A percentile compares a stretch with the other conserved stretches of the same genome.
Conservation (phyloP, 1,140 invertebrate genomes). For the Zaprionus africanus region DNA sequence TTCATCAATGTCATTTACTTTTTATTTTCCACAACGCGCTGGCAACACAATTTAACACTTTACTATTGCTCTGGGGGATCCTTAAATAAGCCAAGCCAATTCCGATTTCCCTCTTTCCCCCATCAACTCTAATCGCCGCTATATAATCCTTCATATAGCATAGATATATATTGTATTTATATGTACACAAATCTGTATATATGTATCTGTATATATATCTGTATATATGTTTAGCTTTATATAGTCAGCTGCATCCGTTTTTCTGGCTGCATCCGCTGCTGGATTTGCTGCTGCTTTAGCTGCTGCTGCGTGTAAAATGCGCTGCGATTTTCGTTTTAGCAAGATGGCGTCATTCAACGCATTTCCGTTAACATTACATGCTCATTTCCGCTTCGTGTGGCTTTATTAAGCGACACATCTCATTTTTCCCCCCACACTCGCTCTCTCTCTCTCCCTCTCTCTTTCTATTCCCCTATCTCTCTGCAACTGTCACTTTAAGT, state of each 20-base stretch:
- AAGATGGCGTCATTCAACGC: slow-evolving; percentile 78
- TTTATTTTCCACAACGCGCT: slow-evolving; percentile 31
- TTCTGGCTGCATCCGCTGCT: slow-evolving; percentile 18
- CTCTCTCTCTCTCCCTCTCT: background rate
- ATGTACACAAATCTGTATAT: background rate
- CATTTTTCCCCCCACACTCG: slow-evolving; percentile 7
- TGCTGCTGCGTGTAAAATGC: slow-evolving; percentile 36
- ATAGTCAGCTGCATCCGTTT: slow-evolving; percentile 7
- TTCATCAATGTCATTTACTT: slow-evolving; percentile 26
- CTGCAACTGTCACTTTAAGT: slow-evolving; percentile 61
- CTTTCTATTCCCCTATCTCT: background rate
- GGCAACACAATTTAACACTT: slow-evolving; percentile 81
- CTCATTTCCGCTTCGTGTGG: slow-evolving; percentile 79
- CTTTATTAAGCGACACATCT: slow-evolving; percentile 72
- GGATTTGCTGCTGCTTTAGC: no score
- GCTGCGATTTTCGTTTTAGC: slow-evolving; percentile 43
- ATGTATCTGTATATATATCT: background rate
- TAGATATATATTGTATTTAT: background rate
- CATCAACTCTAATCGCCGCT: background rate
- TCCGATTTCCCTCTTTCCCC: slow-evolving; percentile 1
- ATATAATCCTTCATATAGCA: slow-evolving; percentile 5
- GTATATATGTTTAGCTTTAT: background rate
- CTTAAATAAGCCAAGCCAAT: slow-evolving; percentile 58
- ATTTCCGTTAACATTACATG: slow-evolving; percentile 82
- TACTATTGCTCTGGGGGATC: slow-evolving; percentile 61